Conservation (phyloP, 2,888 invertebrate genomes). For the Cryptocephalus moraei region DNA sequence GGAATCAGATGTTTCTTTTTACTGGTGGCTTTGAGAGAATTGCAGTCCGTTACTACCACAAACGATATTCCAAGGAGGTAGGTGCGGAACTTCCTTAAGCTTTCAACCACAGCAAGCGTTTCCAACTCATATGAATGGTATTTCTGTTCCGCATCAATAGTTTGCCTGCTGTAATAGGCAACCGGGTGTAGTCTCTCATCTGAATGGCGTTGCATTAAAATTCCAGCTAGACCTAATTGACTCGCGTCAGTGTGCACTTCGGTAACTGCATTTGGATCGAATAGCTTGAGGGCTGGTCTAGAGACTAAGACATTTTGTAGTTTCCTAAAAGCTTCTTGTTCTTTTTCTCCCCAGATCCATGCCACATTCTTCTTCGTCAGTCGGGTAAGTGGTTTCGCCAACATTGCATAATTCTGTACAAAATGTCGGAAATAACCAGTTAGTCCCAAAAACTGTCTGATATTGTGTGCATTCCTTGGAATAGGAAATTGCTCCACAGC, state of each 20-base stretch:
- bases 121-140: constrained; percentile 31
- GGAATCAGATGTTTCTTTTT: constrained; percentile 20
- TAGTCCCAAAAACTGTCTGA: constrained; percentile 8
- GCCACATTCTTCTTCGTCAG: too few species aligned
- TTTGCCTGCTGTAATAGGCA: constrained; percentile 26
- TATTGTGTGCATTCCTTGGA: constrained; percentile 6
- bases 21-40: constrained; percentile 18
- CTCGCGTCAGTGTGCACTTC: too few species aligned
- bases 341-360: too few species aligned
- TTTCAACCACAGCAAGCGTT: constrained; percentile 27
- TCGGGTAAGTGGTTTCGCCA: constrained; percentile 3
- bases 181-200: constrained; percentile 17
- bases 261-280: too few species aligned
- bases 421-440: constrained; percentile 9
- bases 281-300: too few species aligned
- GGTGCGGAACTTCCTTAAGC: constrained; percentile 24
- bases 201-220: too few species aligned
- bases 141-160: constrained; percentile 23
- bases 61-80: constrained; percentile 27
- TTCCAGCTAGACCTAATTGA: too few species aligned
- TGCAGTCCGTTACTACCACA: too few species aligned
- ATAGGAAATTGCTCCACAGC: constrained; percentile 5
- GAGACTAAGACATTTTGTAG: too few species aligned
- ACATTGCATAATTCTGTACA: constrained; percentile 6
- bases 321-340: too few species aligned